Percentiles rank a stretch among this genome's conserved stretches.
phyloP scores from a whole-genome alignment of 2,888 invertebrate species.

The Dinocampus coccinellae region DNA sequence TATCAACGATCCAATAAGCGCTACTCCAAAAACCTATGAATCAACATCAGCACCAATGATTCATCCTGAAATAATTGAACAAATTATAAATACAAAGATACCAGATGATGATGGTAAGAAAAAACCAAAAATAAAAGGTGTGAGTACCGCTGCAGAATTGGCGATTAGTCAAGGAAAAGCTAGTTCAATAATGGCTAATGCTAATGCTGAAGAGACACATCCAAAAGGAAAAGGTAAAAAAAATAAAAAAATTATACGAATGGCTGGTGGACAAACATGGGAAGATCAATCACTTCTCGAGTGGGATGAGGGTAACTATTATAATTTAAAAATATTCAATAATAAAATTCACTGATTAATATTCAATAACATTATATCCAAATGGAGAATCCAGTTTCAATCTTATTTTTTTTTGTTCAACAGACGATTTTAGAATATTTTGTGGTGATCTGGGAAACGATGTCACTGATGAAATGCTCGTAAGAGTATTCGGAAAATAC shows the following conservation, averaged over 20 bases:
- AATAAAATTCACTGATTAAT: constrained; percentile 2
- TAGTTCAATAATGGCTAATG: constrained; percentile 68
- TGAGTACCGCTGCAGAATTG: constrained; percentile 75
- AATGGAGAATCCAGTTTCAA: too few species aligned
- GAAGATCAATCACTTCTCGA: constrained; percentile 94
- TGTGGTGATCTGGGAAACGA: constrained; percentile 99
- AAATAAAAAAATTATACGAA: constrained; percentile 84
- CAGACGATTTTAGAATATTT: constrained; percentile 97
- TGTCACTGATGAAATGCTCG: constrained; percentile 97
- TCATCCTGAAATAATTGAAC: constrained; percentile 65
- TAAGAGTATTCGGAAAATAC: constrained; percentile 94
- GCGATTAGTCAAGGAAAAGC: constrained; percentile 75
- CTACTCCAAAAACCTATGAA: constrained; percentile 69
- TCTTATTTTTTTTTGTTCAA: constrained; percentile 36
- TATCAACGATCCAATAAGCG: constrained; percentile 62
- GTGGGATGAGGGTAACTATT: constrained; percentile 85
- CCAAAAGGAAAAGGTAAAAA: constrained; percentile 72
- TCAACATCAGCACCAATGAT: constrained; percentile 61
- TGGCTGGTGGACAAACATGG: constrained; percentile 96
- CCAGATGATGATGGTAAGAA: constrained; percentile 69
- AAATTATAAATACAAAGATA: constrained; percentile 66
- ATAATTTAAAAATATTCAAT: not conserved
- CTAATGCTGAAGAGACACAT: constrained; percentile 64
- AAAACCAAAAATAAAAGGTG: constrained; percentile 77
- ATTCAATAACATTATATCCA: too few species aligned